Base-by-base conservation (phyloP, 2,797 vertebrate species). In the Paramormyrops hopkinsi region DNA sequence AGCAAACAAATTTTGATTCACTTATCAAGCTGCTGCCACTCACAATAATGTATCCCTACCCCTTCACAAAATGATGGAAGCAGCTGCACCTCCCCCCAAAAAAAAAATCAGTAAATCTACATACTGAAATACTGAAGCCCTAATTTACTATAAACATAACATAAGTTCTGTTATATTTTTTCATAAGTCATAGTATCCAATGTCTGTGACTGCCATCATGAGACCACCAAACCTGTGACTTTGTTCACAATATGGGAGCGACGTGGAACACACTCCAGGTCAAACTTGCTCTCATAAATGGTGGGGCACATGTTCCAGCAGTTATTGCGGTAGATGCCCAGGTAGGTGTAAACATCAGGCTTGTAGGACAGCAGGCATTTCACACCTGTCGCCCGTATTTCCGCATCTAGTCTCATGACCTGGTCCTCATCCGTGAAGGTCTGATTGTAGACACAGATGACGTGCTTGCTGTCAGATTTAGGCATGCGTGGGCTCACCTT, bases 301-400 rank as follows among this genome's bases (percentile, higher is more conserved):
- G 98, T 98, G 4, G 98, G 98, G 88, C 97, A 97, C 48, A 98
- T 95, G 90, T 97, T 97, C 97, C 97, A 98, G 90, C 96, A 95
- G 92, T 99, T 98, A 90, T 96, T 97, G 0, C 97, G 93, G 92
- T 99, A 98, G 92, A 99, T 97, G 22, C 97, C 97, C 92, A 99
- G 93, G 91, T 97, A 95, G 0, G 97, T 96, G 93, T 99, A 99
- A 53, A 97, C 97, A 0, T 98, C 97, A 0, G 97, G 98, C 92
- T 98, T 98, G 95, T 98, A 98, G 83, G 94, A 93, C 2, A 98
- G 95, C 0, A 94, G 92, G 88, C 97, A 98, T 91, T 98, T 98
- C 90, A 99, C 90, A 0, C 98, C 97, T 0, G 96, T 94, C 1
- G 96, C 94, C 2, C 97, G 96, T 88, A 98, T 98, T 82, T 95